Base-by-base conservation (phyloP, 2,113 vertebrate genomes). In the Oryzias melastigma region DNA sequence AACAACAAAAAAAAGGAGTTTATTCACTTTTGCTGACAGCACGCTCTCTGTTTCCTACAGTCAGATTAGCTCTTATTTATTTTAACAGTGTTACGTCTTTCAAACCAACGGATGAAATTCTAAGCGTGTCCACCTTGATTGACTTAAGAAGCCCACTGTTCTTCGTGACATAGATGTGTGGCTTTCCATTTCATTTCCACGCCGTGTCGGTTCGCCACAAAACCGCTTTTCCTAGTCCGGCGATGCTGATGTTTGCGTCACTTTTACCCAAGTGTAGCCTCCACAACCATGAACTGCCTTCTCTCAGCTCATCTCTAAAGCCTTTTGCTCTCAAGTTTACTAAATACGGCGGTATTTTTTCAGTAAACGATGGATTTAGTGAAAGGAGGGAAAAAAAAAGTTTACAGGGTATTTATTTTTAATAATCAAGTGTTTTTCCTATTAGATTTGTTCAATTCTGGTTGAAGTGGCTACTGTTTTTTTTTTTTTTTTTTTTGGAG, bases 261-360 rank as follows among this genome's bases (percentile, higher is more conserved):
- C 5, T 52, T 61, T 58, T 50, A 73, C 64, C 49, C 48, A 71
- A 58, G 81, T 52, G 56, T 75, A 79, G 83, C 83, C 79, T 84
- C 59, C 41, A 75, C 49, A 35, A 71, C 78, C 74, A 66, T 52
- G n/a, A 79, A 55, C 58, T 85, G 80, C 85, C 81, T 85, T 86
- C 35, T 35, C 58, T 67, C 46, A 22, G 29, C 35, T 53, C 40
- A 20, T 67, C 54, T 71, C 53, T 70, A 27, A 27, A 42, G 47
- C 62, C 35, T 53, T 54, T 35, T 53, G 45, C 27, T 70, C 17
- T 25, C 52, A 59, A 49, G 46, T 68, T 61, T 57, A 58, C 51
- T 35, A 35, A 35, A 12, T 3, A 35, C 3, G 35, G 35, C 35
- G 3, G 8, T 35, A 10, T 47, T n/a, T 47, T 47, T 19, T 47